These are phyloP conservation scores for Psittacara wagleri DNA, from an alignment of 2,113 vertebrate genomes.

Conservation along the genomic window DNA sequence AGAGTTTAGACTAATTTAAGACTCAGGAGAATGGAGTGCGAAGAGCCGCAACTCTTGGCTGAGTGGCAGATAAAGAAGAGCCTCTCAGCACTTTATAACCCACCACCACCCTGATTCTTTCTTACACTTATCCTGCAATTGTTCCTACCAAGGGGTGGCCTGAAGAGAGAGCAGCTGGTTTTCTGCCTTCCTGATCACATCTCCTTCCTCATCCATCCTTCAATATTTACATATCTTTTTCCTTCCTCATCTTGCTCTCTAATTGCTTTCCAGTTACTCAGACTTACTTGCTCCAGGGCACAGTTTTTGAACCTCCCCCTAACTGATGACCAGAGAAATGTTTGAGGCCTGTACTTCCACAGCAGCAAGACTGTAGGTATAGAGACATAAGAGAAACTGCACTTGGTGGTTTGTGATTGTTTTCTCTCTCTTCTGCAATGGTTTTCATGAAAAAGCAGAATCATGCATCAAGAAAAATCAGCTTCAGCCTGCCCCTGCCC, in stretches of 20 bases:
- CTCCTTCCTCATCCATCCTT: background rate
- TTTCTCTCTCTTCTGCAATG: background rate
- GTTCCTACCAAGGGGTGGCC: background rate
- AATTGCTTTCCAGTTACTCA: background rate
- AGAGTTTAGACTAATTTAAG: background rate
- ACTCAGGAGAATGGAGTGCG: background rate
- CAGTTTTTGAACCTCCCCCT: background rate
- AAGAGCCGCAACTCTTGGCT: background rate
- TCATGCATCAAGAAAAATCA: background rate
- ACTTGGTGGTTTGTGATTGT: background rate
- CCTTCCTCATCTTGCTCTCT: background rate
- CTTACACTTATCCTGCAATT: fast-evolving
- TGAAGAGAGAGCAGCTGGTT: background rate
- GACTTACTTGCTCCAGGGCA: background rate
- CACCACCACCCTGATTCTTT: background rate
- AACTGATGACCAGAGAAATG: background rate
- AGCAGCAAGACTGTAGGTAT: background rate
- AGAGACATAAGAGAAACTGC: background rate
- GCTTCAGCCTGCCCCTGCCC: background rate
- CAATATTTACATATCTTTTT: background rate
- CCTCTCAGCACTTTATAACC: background rate
- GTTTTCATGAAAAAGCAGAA: background rate
- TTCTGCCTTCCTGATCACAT: background rate
- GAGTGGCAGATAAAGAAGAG: background rate
- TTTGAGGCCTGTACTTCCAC: background rate